Evolutionary conservation across 2,888 invertebrate species (phyloP).

Genomic region (Acronicta alni): DNA sequence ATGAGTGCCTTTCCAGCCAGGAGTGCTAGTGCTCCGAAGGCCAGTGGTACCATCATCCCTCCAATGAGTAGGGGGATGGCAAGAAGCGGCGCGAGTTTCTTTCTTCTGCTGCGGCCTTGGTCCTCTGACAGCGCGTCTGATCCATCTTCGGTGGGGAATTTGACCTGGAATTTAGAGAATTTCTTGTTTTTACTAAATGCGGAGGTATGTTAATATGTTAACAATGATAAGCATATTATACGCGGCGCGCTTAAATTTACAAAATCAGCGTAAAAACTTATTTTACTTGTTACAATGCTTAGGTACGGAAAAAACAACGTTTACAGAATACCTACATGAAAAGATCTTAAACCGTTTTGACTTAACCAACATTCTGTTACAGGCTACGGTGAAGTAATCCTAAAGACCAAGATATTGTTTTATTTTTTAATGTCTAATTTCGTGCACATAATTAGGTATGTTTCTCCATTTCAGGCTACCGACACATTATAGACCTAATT

Average conservation of each 20-base stretch:
- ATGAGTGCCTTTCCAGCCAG: constrained; percentile 96
- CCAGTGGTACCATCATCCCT: constrained; percentile 94
- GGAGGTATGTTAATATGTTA: too few species aligned
- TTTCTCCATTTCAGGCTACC: not conserved
- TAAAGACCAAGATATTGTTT: too few species aligned
- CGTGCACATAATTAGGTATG: constrained; percentile 6
- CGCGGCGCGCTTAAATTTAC: too few species aligned
- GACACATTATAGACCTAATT: constrained; percentile 3
- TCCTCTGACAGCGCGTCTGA: constrained; percentile 88
- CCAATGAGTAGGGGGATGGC: constrained; percentile 94
- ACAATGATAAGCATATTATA: too few species aligned
- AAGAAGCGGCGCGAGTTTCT: constrained; percentile 92
- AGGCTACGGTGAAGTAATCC: too few species aligned
- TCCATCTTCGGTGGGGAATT: constrained; percentile 92
- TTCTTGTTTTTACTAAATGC: too few species aligned
- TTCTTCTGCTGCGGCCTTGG: constrained; percentile 92
- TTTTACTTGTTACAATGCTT: too few species aligned
- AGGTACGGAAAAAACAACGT: too few species aligned
- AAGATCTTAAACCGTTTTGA: too few species aligned
- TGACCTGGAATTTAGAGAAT: constrained; percentile 88
- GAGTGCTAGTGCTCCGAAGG: constrained; percentile 94
- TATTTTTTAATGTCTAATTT: not conserved
- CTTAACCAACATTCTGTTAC: too few species aligned
- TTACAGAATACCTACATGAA: too few species aligned
- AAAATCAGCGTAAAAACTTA: too few species aligned